phyloP scores from a whole-genome alignment of 1,140 invertebrate species.

The Thereuonema tuberculata region DNA sequence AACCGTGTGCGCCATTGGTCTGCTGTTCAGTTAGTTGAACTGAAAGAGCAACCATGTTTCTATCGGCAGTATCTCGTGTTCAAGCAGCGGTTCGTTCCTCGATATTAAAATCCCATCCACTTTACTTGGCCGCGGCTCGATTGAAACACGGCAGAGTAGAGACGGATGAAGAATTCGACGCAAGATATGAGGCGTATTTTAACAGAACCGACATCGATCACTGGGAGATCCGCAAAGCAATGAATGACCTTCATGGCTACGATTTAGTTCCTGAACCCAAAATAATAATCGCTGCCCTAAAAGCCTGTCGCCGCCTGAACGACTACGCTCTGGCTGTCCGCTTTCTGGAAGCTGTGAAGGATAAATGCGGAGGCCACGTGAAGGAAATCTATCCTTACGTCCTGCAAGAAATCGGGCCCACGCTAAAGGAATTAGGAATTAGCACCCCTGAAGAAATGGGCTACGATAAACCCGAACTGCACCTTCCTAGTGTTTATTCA shows the following conservation, averaged over 20 bases:
- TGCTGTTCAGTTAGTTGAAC: too few species aligned
- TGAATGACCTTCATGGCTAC: slow-evolving; percentile 54
- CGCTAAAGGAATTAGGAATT: slow-evolving; percentile 83
- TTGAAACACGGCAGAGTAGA: too few species aligned
- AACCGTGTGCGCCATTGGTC: too few species aligned
- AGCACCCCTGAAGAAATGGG: slow-evolving; percentile 89
- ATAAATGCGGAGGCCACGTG: slow-evolving; percentile 68
- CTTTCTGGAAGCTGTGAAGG: slow-evolving; percentile 79
- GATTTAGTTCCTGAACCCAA: slow-evolving; percentile 91
- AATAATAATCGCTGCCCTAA: slow-evolving; percentile 79
- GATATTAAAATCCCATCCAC: too few species aligned
- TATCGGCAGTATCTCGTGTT: too few species aligned
- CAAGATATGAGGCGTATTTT: slow-evolving; percentile 70
- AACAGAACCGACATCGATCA: slow-evolving; percentile 80
- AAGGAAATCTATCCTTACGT: slow-evolving; percentile 82
- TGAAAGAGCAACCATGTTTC: too few species aligned
- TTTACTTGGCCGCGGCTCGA: too few species aligned
- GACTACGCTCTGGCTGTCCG: slow-evolving; percentile 84
- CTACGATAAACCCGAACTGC: slow-evolving; percentile 93
- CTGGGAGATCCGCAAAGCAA: slow-evolving; percentile 84
- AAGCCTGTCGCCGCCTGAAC: slow-evolving; percentile 82
- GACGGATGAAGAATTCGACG: slow-evolving; percentile 54
- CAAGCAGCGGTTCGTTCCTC: too few species aligned
- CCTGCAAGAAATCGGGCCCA: slow-evolving; percentile 82
- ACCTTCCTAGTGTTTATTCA: slow-evolving; percentile 56